Base-by-base conservation (phyloP, 2,113 vertebrate genomes). In the Embiotoca jacksoni region DNA sequence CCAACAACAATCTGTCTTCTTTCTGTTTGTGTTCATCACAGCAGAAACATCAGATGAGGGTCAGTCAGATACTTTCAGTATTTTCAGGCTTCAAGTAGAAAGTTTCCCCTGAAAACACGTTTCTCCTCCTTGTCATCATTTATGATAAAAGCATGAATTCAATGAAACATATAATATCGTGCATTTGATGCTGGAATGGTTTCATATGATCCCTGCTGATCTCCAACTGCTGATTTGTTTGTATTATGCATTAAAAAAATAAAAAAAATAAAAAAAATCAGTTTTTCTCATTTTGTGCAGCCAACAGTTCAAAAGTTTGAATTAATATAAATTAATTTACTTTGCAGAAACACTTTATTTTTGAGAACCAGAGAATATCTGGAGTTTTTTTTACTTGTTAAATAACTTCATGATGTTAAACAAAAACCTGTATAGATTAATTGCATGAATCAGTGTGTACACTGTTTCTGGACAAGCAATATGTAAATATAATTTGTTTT, bases 11-110 rank as follows among this genome's bases (percentile, higher is more conserved):
- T 5, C 6, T 13, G 53, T 37, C 9, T 32, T 3, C 7, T 36
- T 5, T 62, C 52, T 46, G 44, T 74, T 74, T 78, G 67, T 60
- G 50, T 75, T 64, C 36, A 55, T 63, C 55, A 64, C 3, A 15
- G 52, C 1, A n/a, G 32, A 6, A 56, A 59, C 37, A 13, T 41
- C 31, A 72, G 41, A 55, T 10, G 30, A 30, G 53, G 10, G n/a
- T 30, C 31, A 67, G 30, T 75, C 41, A 60, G 60, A 23, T 52
- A 23, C 36, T 71, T 37, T 36, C 49, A 49, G 44, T 50, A 41
- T 31, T 13, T 56, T 57, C 41, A 16, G 56, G 32, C 39, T 58
- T 41, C 16, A 13, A 37, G 57, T 39, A 52, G 8, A 49, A 71
- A 50, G 33, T 37, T 72, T 72, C 4, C 23, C 23, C 23, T 23